Conservation (phyloP, 2,888 invertebrate species). For the Aphodius granarius region DNA sequence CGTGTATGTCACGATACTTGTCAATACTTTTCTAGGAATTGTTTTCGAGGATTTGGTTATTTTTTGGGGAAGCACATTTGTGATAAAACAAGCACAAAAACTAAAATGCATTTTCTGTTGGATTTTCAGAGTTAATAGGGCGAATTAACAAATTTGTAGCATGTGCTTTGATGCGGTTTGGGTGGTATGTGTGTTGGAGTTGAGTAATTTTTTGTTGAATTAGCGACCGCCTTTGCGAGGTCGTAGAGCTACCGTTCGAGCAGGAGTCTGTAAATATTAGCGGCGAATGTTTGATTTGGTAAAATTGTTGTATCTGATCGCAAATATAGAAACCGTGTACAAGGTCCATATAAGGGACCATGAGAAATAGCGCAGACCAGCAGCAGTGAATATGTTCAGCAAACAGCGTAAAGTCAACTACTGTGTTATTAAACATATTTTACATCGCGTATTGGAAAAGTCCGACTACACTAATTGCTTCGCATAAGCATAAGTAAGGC, state of each 20-base stretch:
- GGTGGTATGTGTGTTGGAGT: neutral
- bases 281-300: neutral
- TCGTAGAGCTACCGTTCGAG: neutral
- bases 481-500: neutral
- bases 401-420: neutral
- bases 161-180: neutral
- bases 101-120: no score
- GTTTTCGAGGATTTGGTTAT: no score
- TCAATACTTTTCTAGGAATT: no score
- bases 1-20: no score
- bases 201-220: neutral
- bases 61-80: no score
- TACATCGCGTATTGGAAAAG: neutral
- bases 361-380: neutral
- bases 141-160: no score
- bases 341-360: neutral
- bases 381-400: neutral
- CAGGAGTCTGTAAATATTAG: neutral
- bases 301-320: neutral
- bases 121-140: no score
- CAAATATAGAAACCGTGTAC: neutral
- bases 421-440: neutral
- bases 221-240: neutral
- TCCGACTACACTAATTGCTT: neutral
- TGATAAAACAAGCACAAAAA: no score